Evolutionary conservation across 1,140 invertebrate genomes (phyloP), one percentile per base, ranked within the genome.

Genomic region (Mesaphorura yosii): DNA sequence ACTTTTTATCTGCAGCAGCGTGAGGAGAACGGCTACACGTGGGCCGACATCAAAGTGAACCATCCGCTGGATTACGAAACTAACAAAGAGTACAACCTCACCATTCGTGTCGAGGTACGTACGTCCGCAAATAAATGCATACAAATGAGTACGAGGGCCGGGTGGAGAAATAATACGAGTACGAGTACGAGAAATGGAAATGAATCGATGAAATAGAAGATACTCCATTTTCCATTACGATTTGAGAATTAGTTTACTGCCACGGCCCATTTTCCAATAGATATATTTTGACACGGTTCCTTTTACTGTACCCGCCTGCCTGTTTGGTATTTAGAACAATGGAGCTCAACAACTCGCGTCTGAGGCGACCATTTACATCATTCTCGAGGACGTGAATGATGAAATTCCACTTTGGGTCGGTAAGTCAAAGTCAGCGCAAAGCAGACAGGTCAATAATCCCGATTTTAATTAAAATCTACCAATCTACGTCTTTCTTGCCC

Each of bases 301-400:
- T n/a, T n/a, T n/a, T n/a, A n/a, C n/a, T n/a, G n/a, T n/a, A n/a
- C n/a, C n/a, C n/a, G n/a, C n/a, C n/a, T n/a, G n/a, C 17, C 0
- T 50, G 44, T 26, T 52, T 47, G 29, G 48, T 19, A 51, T 57
- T 52, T 64, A 93, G 88, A 94, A 95, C 72, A 93, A 94, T 72
- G 89, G 89, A 53, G 86, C 87, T 40, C 89, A 93, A 67, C 89
- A 94, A 73, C 75, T 94, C 59, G 90, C 89, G 38, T 90, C 88
- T 27, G 89, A 94, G 75, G 86, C 88, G 3, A 93, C 88, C 29
- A 87, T 93, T 51, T 86, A 83, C 72, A 91, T 95, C 65, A 83
- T 88, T 75, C 72, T 96, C 40, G 86, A 93, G 72, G 91, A 95
- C 71, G 90, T 94, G 40, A 95, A 95, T 71, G 91, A 95, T 70